Evolutionary conservation across 2,113 vertebrate species (phyloP).

Genomic region (Haplochromis vanheusdeni): DNA sequence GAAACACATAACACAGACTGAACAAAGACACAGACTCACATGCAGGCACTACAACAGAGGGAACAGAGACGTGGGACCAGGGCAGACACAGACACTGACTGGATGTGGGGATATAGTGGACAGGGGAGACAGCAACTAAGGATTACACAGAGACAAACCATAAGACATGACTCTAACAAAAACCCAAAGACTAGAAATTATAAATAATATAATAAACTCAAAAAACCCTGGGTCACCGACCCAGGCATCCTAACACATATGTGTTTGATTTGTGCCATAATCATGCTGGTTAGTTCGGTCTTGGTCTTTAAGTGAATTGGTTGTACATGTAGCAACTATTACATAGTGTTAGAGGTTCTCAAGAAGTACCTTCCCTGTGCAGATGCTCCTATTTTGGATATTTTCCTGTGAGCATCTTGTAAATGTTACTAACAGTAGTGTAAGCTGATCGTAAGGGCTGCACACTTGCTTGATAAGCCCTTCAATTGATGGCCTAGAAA

Average conservation of each 20-base stretch:
- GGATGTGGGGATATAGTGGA: too few relatives aligned
- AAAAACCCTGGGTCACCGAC: too few relatives aligned
- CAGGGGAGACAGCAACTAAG: too few relatives aligned
- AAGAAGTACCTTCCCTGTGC: not conserved
- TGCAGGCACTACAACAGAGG: too few relatives aligned
- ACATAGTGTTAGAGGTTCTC: not conserved
- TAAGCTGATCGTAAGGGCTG: not conserved
- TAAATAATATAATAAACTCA: too few relatives aligned
- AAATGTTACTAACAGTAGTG: not conserved
- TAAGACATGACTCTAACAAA: too few relatives aligned
- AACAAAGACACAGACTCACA: too few relatives aligned
- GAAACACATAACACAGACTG: too few relatives aligned
- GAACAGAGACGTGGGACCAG: too few relatives aligned
- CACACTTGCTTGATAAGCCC: not conserved
- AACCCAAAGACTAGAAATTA: too few relatives aligned
- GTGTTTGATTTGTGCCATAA: not conserved
- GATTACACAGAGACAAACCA: too few relatives aligned
- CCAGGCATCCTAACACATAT: not conserved
- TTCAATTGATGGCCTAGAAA: not conserved
- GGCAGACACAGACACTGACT: too few relatives aligned
- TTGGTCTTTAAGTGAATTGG: not conserved
- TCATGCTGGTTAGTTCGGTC: not conserved
- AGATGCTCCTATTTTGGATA: not conserved
- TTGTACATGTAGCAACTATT: not conserved
- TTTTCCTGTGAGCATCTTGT: not conserved